Conservation (phyloP, 2,113 vertebrate species). For the human (Homo sapiens) region DNA sequence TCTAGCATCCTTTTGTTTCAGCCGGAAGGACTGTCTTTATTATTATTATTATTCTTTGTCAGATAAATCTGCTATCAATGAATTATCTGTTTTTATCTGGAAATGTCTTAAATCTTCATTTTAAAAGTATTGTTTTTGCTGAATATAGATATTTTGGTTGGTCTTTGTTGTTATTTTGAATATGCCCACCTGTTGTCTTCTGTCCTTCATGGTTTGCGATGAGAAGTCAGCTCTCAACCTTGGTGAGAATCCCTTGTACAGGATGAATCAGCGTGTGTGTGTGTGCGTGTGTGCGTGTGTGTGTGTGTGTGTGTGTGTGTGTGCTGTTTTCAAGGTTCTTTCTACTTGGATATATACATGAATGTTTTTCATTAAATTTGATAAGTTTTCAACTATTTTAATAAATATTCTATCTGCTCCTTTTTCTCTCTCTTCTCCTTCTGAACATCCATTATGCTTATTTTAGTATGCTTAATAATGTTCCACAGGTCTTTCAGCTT, state of each 20-base stretch:
- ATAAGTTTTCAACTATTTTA: not conserved
- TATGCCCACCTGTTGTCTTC: not conserved
- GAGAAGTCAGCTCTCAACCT: not conserved
- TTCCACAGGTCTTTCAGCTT: not conserved
- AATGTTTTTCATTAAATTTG: not conserved
- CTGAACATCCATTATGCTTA: not conserved
- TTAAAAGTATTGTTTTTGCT: not conserved
- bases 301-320: no score
- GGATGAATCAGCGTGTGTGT: not conserved
- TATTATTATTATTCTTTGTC: not conserved
- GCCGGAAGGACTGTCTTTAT: not conserved
- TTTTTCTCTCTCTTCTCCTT: not conserved
- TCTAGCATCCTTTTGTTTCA: not conserved
- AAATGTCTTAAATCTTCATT: not conserved
- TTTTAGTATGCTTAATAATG: not conserved
- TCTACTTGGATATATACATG: not conserved
- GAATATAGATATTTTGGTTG: not conserved
- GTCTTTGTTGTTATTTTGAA: not conserved
- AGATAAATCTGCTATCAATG: not conserved
- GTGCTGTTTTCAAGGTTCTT: not conserved
- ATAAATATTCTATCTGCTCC: not conserved
- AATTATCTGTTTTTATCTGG: not conserved
- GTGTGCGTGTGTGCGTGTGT: not conserved
- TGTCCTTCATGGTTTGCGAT: not conserved
- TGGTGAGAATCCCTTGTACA: not conserved